Evolutionary conservation across 2,113 vertebrate genomes (phyloP), one percentile per base, ranked within the genome.

Genomic region (Sapajus apella): DNA sequence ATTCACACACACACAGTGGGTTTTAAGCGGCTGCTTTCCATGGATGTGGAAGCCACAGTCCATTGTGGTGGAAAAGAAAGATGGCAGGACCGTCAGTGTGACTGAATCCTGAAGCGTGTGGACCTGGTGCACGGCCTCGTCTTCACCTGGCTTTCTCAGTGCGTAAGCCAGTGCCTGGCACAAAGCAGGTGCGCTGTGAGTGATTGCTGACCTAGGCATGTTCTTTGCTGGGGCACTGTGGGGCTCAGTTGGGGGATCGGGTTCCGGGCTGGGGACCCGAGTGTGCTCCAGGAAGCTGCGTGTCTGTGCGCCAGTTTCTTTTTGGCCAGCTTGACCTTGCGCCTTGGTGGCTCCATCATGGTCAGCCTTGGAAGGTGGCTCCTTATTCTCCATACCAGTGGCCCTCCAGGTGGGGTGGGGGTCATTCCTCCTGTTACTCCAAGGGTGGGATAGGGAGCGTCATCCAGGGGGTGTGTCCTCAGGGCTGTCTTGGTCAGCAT

Each of bases 121-220:
- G 21, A 2, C 1, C 18, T 8, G 1, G 6, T 2, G 21, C 14
- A 6, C 18, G 1, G 30, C 37, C 52, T 80, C 2, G 2, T 10
- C n/a, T 76, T 43, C 20, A 1, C 75, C 52, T 52, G 5, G n/a
- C n/a, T 6, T 32, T 35, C 14, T 79, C 4, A 10, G 37, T n/a
- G 37, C 40, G 35, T n/a, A 2, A 1, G 23, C 1, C 23, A 25
- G 75, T 4, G 25, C 76, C 32, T 3, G 25, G 77, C 37, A 55
- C 84, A 5, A 2, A 12, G 37, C 23, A 6, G 61, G 82, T 43
- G 86, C 87, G 47, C 43, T 0, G 16, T 0, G 2, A 1, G 1
- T 8, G 4, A 23, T 25, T 37, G 35, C 52, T 40, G 30, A 83
- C 20, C 3, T 32, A 43, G 66, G 66, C 0, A 32, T 72, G 61